Evolutionary conservation across 2,797 vertebrate species (phyloP).

Genomic region (Gymnocypris eckloni): DNA sequence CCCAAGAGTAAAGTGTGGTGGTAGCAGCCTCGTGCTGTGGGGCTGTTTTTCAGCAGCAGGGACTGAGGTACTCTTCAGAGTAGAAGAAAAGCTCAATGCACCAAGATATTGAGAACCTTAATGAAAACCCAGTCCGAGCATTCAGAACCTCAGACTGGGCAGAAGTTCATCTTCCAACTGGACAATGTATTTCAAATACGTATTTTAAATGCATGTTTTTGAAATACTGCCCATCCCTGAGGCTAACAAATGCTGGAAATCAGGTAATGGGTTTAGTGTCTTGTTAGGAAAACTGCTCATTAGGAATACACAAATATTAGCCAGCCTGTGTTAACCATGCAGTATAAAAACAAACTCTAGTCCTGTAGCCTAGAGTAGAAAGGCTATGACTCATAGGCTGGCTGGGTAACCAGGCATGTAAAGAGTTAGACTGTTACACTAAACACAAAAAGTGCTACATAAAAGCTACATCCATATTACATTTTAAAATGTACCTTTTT

Average conservation of each 20-base stretch:
- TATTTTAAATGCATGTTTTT: too few relatives aligned
- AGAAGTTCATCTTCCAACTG: too few relatives aligned
- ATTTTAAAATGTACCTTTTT: neutral
- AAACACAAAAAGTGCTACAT: neutral
- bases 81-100: too few relatives aligned
- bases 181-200: too few relatives aligned
- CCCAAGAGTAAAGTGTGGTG: too few relatives aligned
- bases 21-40: too few relatives aligned
- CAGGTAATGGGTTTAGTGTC: conserved; percentile 5
- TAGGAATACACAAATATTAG: neutral
- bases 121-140: too few relatives aligned
- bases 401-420: neutral
- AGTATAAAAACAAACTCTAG: neutral
- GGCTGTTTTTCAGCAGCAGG: too few relatives aligned
- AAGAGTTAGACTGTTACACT: neutral
- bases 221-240: too few relatives aligned
- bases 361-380: neutral
- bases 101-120: too few relatives aligned
- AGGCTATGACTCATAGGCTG: neutral
- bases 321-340: neutral
- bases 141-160: too few relatives aligned
- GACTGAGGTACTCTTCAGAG: too few relatives aligned
- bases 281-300: neutral
- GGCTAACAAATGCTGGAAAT: neutral
- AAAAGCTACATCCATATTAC: neutral